Conservation (phyloP, 2,888 invertebrate species). For the Pollenia angustigena region DNA sequence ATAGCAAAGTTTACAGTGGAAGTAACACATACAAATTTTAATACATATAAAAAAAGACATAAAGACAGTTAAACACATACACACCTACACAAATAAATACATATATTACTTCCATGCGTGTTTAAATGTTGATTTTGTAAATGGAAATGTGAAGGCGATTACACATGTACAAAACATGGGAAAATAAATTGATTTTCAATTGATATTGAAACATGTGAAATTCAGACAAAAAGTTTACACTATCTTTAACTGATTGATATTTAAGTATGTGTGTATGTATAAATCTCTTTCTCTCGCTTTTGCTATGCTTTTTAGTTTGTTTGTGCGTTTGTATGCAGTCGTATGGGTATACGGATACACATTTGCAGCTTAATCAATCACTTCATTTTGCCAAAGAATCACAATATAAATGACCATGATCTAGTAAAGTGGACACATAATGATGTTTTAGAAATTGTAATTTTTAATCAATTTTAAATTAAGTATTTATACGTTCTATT, state of each 20-base stretch:
- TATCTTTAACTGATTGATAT: constrained; percentile 55
- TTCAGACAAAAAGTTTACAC: constrained; percentile 39
- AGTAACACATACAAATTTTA: constrained; percentile 24
- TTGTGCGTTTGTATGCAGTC: constrained; percentile 2
- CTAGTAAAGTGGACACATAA: constrained; percentile 8
- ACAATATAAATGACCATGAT: constrained; percentile 20
- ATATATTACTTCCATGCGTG: neutral
- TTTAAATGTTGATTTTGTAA: neutral
- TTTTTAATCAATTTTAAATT: constrained; percentile 46
- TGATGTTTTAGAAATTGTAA: constrained; percentile 25
- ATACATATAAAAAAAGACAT: neutral
- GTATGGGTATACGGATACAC: constrained; percentile 14
- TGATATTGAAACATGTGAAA: constrained; percentile 48
- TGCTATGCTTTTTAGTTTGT: neutral
- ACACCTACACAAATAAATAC: neutral
- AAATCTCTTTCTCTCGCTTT: neutral
- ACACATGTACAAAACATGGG: constrained; percentile 44
- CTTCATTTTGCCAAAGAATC: constrained; percentile 6
- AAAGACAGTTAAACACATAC: neutral
- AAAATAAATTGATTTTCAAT: constrained; percentile 63
- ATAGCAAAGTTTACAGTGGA: constrained; percentile 41
- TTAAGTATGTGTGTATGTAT: neutral
- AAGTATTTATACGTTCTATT: constrained; percentile 5
- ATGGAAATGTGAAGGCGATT: constrained; percentile 33
- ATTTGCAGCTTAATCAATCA: constrained; percentile 56